Conservation (phyloP, 2,113 vertebrate species). For the Elephas maximus region DNA sequence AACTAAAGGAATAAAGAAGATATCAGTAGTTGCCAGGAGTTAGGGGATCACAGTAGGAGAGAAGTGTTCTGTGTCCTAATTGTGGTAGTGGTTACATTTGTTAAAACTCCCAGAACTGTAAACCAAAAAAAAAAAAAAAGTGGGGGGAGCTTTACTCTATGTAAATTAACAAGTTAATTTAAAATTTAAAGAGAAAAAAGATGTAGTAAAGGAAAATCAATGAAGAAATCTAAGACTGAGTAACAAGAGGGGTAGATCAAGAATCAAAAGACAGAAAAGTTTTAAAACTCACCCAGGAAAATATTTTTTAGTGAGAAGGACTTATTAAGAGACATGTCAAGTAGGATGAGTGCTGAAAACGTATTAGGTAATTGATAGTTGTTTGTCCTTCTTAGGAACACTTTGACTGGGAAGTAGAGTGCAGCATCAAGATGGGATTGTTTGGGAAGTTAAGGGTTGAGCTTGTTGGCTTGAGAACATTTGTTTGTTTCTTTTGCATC, state of each 20-base stretch:
- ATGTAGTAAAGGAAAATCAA: not conserved
- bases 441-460: constrained; percentile 1
- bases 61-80: not conserved
- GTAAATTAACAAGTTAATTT: constrained; percentile 15
- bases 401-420: not conserved
- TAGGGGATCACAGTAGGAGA: not conserved
- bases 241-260: not conserved
- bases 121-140: not conserved
- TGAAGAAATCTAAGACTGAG: not conserved
- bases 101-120: not conserved
- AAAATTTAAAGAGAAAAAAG: not conserved
- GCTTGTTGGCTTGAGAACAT: not conserved
- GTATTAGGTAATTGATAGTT: not conserved
- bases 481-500: not conserved
- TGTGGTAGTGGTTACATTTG: not conserved
- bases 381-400: not conserved
- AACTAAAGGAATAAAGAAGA: not conserved
- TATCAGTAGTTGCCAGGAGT: not conserved
- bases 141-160: not conserved
- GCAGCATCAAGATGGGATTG: not conserved
- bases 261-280: not conserved
- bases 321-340: not conserved
- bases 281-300: not conserved
- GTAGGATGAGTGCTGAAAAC: not conserved
- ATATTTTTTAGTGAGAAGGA: not conserved